Percentiles rank a stretch among this genome's conserved stretches.
phyloP scores from a whole-genome alignment of 2,113 vertebrate species.

The Scopus umbretta region DNA sequence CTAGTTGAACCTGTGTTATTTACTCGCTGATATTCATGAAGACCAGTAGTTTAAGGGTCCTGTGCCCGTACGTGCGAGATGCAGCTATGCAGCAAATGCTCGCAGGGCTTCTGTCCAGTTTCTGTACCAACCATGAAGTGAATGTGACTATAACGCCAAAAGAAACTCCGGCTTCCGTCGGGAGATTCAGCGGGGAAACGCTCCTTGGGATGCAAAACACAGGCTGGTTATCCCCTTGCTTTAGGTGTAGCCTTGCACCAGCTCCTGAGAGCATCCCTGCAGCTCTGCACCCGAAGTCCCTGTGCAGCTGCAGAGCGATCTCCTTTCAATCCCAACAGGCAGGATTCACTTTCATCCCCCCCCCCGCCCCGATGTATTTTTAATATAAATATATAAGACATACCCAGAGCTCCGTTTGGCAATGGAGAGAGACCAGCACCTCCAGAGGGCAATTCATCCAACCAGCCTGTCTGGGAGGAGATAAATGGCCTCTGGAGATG shows the following conservation, averaged over 20 bases:
- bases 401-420: not conserved
- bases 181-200: not conserved
- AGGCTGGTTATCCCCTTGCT: not conserved
- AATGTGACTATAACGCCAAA: not conserved
- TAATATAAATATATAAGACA: not conserved
- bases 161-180: not conserved
- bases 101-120: not conserved
- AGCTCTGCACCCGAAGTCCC: not conserved
- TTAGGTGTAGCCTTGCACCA: not conserved
- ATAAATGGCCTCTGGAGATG: conserved; percentile 19
- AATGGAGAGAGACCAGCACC: not conserved
- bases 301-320: not conserved
- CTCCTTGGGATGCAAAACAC: not conserved
- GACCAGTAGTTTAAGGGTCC: not conserved
- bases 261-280: not conserved
- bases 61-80: not conserved
- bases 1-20: not conserved
- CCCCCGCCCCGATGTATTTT: not conserved
- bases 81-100: not conserved
- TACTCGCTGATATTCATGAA: not conserved
- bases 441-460: not conserved
- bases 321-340: not conserved
- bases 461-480: not conserved
- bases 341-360: not conserved
- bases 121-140: accelerated